phyloP scores from a whole-genome alignment of 2,113 vertebrate genomes.

The Hydropotes inermis region DNA sequence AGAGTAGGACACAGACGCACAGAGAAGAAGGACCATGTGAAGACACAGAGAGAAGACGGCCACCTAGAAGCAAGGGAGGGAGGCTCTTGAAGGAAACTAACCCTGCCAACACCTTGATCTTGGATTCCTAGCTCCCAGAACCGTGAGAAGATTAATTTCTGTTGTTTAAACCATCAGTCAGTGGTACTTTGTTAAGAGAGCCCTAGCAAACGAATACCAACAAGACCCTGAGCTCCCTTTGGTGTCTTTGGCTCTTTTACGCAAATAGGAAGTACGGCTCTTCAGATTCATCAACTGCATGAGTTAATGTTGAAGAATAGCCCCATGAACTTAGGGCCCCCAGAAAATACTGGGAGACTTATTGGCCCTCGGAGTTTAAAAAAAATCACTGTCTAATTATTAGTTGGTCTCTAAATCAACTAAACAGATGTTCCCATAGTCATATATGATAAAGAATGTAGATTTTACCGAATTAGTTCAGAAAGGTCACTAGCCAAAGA shows the following conservation, averaged over 20 bases:
- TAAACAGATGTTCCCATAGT: neutral
- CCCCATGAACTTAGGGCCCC: neutral
- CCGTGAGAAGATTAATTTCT: neutral
- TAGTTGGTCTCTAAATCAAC: neutral
- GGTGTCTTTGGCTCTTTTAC: neutral
- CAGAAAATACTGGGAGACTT: neutral
- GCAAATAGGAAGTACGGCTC: neutral
- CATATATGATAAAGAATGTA: neutral
- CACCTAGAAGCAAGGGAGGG: neutral
- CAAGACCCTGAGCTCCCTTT: neutral
- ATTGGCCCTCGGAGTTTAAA: neutral
- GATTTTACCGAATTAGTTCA: neutral
- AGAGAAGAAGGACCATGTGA: neutral
- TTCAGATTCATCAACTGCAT: neutral
- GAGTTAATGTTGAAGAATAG: neutral
- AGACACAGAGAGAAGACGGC: neutral
- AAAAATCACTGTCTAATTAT: neutral
- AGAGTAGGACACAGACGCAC: neutral
- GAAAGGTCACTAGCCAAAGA: neutral
- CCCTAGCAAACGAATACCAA: neutral
- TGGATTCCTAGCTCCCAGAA: neutral
- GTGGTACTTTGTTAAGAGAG: neutral
- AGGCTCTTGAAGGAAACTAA: neutral
- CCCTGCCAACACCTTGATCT: neutral
- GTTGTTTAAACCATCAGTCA: neutral